Evolutionary conservation across 1,140 invertebrate genomes (phyloP).

Genomic region (Penaeus indicus): DNA sequence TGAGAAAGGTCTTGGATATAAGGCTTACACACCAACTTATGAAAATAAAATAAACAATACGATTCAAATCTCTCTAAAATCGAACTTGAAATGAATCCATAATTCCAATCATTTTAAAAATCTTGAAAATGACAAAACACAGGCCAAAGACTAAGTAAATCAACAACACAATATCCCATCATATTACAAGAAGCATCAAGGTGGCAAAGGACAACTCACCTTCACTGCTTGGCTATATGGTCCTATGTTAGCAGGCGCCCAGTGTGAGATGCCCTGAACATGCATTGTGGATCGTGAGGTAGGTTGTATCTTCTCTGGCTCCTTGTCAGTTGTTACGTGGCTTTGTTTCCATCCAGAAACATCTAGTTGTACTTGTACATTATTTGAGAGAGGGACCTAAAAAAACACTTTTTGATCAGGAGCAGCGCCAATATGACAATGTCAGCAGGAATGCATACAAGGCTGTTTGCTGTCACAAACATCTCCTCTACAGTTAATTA

Average conservation of each 20-base stretch:
- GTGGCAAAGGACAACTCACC: slow-evolving; percentile 72
- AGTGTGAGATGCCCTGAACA: slow-evolving; percentile 94
- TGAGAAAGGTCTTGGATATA: slow-evolving; percentile 67
- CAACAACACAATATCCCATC: neutral
- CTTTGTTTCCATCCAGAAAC: slow-evolving; percentile 77
- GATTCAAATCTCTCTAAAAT: neutral
- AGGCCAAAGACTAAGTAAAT: neutral
- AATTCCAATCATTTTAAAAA: neutral
- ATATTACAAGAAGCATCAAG: neutral
- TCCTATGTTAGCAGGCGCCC: slow-evolving; percentile 95
- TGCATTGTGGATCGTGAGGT: slow-evolving; percentile 77
- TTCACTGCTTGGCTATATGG: slow-evolving; percentile 93
- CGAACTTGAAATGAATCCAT: neutral
- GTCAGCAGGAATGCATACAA: too few relatives aligned
- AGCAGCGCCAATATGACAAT: too few relatives aligned
- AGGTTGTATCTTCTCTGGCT: slow-evolving; percentile 38
- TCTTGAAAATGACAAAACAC: slow-evolving; percentile 14
- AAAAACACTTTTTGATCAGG: neutral
- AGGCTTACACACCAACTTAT: neutral
- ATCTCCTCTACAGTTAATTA: too few relatives aligned
- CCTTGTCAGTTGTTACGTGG: slow-evolving; percentile 31
- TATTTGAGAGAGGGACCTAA: slow-evolving; percentile 78
- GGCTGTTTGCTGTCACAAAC: too few relatives aligned
- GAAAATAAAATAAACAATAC: neutral
- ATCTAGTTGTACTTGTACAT: slow-evolving; percentile 83